Evolutionary conservation across 2,113 vertebrate genomes (phyloP).

Genomic region (Ammospiza caudacuta): DNA sequence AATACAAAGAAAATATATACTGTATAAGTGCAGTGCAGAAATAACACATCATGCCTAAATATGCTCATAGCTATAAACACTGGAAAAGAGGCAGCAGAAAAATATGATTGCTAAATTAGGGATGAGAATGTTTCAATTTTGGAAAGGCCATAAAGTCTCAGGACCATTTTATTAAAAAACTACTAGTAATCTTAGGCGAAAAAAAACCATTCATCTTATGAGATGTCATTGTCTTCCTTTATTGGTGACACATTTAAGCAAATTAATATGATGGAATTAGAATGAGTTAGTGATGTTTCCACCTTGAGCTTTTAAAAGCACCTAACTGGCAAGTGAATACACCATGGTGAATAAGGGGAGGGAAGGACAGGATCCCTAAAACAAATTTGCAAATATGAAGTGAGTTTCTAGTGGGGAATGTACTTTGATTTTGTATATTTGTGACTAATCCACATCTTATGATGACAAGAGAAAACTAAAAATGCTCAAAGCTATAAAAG

Average conservation of each 20-base stretch:
- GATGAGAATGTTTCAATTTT: background rate
- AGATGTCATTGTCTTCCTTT: background rate
- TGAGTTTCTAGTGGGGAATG: background rate
- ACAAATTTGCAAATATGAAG: background rate
- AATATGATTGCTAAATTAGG: background rate
- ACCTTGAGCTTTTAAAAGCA: background rate
- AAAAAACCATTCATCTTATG: background rate
- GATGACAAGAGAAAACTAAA: background rate
- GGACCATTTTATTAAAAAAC: background rate
- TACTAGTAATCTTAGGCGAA: background rate
- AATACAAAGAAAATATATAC: background rate
- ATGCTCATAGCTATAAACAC: background rate
- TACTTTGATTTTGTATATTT: background rate
- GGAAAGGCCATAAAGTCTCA: background rate
- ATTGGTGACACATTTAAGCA: background rate
- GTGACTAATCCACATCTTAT: background rate
- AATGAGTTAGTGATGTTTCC: background rate
- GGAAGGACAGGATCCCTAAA: background rate
- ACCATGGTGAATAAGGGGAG: background rate
- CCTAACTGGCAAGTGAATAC: rapidly evolving
- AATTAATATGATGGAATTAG: background rate
- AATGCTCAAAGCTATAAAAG: background rate
- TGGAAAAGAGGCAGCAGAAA: background rate
- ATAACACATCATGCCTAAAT: background rate
- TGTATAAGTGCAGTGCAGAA: background rate